These are phyloP conservation scores for Campopleginae sp. DNA, from an alignment of 2,888 invertebrate genomes.

Conservation along the genomic window DNA sequence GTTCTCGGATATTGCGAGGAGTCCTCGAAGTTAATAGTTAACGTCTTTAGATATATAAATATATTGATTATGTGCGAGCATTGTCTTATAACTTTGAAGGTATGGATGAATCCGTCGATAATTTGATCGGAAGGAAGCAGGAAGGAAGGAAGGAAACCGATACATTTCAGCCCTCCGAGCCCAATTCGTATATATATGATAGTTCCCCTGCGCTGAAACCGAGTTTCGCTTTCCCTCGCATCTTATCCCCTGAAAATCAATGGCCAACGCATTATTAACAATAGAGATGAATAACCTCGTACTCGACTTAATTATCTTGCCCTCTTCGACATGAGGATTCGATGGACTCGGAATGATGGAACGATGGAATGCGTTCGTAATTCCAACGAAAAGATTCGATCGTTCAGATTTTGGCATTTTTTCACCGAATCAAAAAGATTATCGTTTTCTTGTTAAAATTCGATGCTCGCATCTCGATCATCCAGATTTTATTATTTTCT, in stretches of 20 bases:
- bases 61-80: not conserved
- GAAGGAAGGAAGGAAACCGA: conserved; percentile 22
- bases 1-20: not conserved
- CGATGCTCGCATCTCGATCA: not conserved
- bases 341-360: too few relatives aligned
- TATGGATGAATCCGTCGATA: conserved; percentile 16
- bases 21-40: conserved; percentile 9
- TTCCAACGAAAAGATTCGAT: too few relatives aligned
- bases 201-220: not conserved
- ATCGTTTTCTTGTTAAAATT: not conserved
- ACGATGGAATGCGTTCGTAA: too few relatives aligned
- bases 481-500: not conserved
- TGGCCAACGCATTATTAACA: not conserved
- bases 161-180: conserved; percentile 3
- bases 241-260: conserved; percentile 3
- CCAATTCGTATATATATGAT: not conserved
- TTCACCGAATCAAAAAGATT: too few relatives aligned
- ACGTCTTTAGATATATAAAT: conserved; percentile 15
- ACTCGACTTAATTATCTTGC: not conserved
- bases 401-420: not conserved
- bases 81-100: conserved; percentile 19
- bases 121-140: conserved; percentile 48
- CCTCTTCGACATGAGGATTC: not conserved
- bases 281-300: not conserved
- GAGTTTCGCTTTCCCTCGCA: not conserved